Evolutionary conservation across 2,888 invertebrate species (phyloP), one percentile per base, ranked within the genome.

Genomic region (Teinopalpus imperialis): DNA sequence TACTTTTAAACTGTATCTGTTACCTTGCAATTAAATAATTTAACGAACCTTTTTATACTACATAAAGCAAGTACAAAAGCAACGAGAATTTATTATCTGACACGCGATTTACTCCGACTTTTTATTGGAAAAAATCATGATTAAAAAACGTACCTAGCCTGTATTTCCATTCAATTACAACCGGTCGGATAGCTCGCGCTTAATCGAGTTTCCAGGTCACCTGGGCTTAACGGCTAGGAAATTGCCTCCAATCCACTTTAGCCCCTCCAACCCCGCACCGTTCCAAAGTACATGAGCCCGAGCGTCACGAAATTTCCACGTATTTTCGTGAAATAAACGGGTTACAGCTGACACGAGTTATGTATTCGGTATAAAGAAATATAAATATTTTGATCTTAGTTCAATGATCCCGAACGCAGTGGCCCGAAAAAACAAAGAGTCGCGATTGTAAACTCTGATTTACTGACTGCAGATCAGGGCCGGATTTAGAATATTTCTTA

Each of bases 361-460:
- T 53, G 51, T 49, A 51, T 53, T 36, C 27, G 12, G 21, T 1
- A 16, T 31, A 39, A 31, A 37, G 14, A 31, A 34, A 32, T 29
- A 43, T 39, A 53, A 51, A 51, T 57, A 53, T 58, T 58, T 58
- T 58, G 55, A 54, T 48, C 37, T 42, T 26, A 59, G 64, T 63
- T 66, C 61, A 63, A 59, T 43, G 64, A 58, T 51, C 66, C 51
- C 48, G 51, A 52, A 42, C 31, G 47, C 37, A 40, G 43, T 48
- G 56, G 37, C 46, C 53, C 49, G 46, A 54, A 61, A 61, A 61
- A 60, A 58, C 53, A 58, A 57, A 60, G 56, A 46, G 21, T 40
- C 23, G 30, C 37, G 37, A 24, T 27, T 39, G 39, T 39, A 16
- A 40, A 45, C 20, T 32, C 27, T 34, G 45, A 40, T 45, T 45